Conservation (phyloP, 2,797 vertebrate species). For the Lacerta bilineata region DNA sequence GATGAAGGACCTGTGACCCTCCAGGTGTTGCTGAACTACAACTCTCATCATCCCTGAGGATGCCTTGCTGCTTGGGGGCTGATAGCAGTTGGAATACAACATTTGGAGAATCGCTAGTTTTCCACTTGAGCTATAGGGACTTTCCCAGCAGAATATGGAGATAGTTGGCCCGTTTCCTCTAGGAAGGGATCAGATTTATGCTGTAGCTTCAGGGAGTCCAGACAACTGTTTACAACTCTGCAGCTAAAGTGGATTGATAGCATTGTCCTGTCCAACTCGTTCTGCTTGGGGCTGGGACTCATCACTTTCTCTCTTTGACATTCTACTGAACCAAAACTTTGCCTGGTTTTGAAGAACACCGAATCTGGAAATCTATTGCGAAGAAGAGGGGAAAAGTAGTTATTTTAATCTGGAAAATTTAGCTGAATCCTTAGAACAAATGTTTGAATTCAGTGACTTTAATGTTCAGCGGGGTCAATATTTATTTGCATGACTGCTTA, state of each 20-base stretch:
- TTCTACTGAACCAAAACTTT: accelerated
- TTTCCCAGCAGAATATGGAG: background rate
- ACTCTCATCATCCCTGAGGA: no score
- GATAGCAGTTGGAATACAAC: no score
- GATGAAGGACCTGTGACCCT: no score
- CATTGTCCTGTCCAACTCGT: background rate
- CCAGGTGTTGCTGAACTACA: no score
- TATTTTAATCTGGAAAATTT: background rate
- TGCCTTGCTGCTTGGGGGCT: no score
- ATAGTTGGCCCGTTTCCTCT: no score
- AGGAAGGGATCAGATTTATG: background rate
- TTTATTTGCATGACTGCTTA: accelerated
- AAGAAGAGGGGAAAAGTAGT: background rate
- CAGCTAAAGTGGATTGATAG: background rate
- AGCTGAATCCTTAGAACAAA: background rate
- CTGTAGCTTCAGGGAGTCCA: background rate
- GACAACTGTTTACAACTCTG: background rate
- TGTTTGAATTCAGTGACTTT: accelerated
- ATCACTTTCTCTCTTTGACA: accelerated
- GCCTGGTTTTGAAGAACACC: background rate
- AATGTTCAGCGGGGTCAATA: accelerated
- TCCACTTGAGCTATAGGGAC: background rate
- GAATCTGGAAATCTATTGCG: background rate
- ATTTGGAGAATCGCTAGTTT: background rate
- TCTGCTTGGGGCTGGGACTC: background rate